Evolutionary conservation across 1,140 invertebrate species (phyloP).

Genomic region (Atta colombica): DNA sequence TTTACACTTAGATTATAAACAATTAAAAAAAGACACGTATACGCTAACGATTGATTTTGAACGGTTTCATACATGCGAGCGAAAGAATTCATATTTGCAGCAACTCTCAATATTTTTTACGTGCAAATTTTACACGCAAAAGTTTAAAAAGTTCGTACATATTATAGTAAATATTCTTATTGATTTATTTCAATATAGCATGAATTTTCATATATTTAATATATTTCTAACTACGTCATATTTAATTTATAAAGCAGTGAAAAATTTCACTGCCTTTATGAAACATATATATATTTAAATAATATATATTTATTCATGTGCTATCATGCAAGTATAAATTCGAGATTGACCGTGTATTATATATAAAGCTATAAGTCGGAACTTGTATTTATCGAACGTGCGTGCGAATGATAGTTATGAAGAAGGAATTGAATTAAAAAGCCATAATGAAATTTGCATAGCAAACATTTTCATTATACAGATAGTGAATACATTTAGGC

Average conservation of each 20-base stretch:
- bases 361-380: too few relatives aligned
- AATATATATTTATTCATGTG: too few relatives aligned
- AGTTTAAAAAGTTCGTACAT: background rate
- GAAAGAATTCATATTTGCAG: slow-evolving; percentile 3
- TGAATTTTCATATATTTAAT: background rate
- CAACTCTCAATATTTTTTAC: background rate
- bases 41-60: slow-evolving; percentile 30
- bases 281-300: too few relatives aligned
- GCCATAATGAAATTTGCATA: too few relatives aligned
- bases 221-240: background rate
- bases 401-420: too few relatives aligned
- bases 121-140: background rate
- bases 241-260: background rate
- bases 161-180: background rate
- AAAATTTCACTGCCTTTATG: too few relatives aligned
- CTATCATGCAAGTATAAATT: too few relatives aligned
- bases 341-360: too few relatives aligned
- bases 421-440: too few relatives aligned
- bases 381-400: too few relatives aligned
- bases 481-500: too few relatives aligned
- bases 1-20: slow-evolving; percentile 44
- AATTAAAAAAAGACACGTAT: slow-evolving; percentile 34
- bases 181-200: background rate
- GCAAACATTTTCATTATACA: too few relatives aligned
- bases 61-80: slow-evolving; percentile 9